Percentiles rank a stretch among this genome's conserved stretches.
Conservation (phyloP, 2,113 vertebrate genomes). For the Semicossyphus pulcher region DNA sequence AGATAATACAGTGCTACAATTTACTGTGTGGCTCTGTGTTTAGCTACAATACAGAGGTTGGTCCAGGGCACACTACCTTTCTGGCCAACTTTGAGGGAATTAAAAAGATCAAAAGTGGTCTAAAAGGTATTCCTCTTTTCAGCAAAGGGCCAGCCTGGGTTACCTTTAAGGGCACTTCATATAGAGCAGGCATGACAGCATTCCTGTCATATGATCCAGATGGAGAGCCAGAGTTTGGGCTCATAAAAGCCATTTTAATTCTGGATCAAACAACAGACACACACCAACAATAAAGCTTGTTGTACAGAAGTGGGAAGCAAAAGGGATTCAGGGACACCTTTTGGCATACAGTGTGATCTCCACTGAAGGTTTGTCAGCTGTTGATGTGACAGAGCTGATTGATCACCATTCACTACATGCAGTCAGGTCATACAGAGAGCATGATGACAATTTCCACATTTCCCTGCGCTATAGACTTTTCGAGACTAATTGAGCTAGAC, state of each 20-base stretch:
- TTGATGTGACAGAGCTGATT: background rate
- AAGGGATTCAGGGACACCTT: too few species aligned
- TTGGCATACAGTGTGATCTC: too few species aligned
- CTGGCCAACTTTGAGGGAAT: background rate
- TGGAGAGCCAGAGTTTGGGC: slow-evolving; percentile 21
- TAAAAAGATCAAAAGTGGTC: slow-evolving; percentile 6
- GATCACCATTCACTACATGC: slow-evolving; percentile 1
- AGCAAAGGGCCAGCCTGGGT: slow-evolving; percentile 5
- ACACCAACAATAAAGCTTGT: too few species aligned
- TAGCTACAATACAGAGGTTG: background rate
- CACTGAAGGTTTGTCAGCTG: background rate
- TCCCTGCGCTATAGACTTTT: slow-evolving; percentile 1
- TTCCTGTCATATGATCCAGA: slow-evolving; percentile 8
- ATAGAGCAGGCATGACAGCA: slow-evolving; percentile 11
- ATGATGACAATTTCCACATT: background rate
- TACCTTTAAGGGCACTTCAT: background rate
- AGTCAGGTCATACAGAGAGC: background rate
- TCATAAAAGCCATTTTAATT: too few species aligned
- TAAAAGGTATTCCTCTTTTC: slow-evolving; percentile 12
- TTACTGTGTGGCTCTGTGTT: background rate
- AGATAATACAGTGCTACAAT: background rate
- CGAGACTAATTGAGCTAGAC: background rate
- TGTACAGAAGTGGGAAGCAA: too few species aligned
- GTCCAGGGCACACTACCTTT: slow-evolving; percentile 2
- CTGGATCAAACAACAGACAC: too few species aligned